phyloP scores from a whole-genome alignment of 2,888 invertebrate genomes.

The Encarsia formosa region DNA sequence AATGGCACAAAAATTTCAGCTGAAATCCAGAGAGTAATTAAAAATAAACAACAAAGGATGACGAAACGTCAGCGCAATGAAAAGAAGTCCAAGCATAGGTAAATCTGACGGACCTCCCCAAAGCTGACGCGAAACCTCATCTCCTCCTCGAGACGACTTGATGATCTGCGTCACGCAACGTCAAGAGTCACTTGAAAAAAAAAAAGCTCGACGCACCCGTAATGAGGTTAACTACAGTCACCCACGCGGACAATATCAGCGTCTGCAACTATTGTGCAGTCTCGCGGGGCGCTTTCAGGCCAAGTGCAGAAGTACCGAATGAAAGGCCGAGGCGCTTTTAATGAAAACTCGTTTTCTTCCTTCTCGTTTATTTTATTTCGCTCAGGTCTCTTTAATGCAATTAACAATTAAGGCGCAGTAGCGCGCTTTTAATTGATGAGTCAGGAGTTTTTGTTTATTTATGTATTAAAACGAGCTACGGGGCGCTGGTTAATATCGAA shows the following conservation, averaged over 20 bases:
- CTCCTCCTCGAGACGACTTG: no score
- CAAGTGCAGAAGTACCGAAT: constrained; percentile 19
- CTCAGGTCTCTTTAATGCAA: constrained; percentile 17
- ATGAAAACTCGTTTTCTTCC: constrained; percentile 15
- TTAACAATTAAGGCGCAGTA: constrained; percentile 17
- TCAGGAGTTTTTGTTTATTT: background rate
- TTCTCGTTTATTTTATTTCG: constrained; percentile 3
- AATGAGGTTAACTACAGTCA: constrained; percentile 26
- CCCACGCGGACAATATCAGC: constrained; percentile 5
- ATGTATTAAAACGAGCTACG: background rate
- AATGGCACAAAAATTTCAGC: no score
- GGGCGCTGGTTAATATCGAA: background rate
- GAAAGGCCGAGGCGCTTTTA: no score
- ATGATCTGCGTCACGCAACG: no score
- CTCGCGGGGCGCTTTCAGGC: constrained; percentile 15
- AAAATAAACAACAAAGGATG: no score
- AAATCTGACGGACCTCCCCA: no score
- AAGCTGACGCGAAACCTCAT: no score
- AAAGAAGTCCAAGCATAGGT: no score
- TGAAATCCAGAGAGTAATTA: no score
- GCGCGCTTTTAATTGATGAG: background rate
- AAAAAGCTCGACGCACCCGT: background rate
- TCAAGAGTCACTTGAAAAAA: background rate
- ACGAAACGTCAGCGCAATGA: no score
- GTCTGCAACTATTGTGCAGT: constrained; percentile 12